Conservation (phyloP, 2,888 invertebrate species). For the Magallana nippona region DNA sequence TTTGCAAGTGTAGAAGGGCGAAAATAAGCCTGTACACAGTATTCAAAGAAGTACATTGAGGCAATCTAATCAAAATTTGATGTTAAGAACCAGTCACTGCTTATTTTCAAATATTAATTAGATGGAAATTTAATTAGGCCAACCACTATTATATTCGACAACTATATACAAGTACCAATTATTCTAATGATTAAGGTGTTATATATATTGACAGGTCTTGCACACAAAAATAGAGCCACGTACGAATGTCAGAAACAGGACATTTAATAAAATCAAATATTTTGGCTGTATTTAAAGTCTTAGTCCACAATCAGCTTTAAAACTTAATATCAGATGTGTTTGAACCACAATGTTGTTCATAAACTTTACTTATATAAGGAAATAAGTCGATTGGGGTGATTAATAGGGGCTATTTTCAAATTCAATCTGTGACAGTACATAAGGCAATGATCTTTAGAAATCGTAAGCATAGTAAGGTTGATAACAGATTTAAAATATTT, state of each 20-base stretch:
- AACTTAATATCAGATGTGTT: constrained; percentile 14
- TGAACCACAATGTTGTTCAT: not conserved
- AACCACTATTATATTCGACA: too few species aligned
- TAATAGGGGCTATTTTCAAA: not conserved
- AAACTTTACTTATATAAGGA: not conserved
- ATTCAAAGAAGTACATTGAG: too few species aligned
- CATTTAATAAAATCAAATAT: not conserved
- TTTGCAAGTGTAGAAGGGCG: too few species aligned
- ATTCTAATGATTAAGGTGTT: too few species aligned
- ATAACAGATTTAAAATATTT: constrained; percentile 21
- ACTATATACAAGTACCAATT: too few species aligned
- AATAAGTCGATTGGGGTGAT: constrained; percentile 4
- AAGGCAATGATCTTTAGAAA: not conserved
- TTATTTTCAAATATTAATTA: too few species aligned
- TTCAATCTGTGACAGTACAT: not conserved
- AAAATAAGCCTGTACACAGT: too few species aligned
- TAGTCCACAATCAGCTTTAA: constrained; percentile 6
- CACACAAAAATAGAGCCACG: not conserved
- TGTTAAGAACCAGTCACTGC: too few species aligned
- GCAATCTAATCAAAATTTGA: too few species aligned
- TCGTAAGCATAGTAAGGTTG: not conserved
- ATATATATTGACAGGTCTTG: too few species aligned
- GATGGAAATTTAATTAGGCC: too few species aligned
- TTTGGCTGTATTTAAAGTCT: too few species aligned
- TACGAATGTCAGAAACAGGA: not conserved